These are phyloP conservation scores for Schlechtendalia chinensis DNA, from an alignment of 1,140 invertebrate species.

Conservation along the genomic window DNA sequence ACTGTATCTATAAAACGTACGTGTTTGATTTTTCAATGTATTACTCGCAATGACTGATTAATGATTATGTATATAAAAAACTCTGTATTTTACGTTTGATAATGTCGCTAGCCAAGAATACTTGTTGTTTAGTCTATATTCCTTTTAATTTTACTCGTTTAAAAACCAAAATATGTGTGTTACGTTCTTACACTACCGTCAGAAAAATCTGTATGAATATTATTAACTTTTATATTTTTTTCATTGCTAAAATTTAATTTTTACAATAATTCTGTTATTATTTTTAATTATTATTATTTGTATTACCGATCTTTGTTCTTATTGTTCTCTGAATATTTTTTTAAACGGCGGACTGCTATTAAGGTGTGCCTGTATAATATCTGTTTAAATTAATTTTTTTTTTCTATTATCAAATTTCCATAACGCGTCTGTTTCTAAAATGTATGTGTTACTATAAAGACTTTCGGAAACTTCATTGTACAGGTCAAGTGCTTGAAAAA, in stretches of 20 bases:
- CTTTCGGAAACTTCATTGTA: too few relatives aligned
- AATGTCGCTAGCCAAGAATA: not conserved
- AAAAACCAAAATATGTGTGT: not conserved
- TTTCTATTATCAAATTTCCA: too few relatives aligned
- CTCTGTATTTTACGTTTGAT: constrained; percentile 32
- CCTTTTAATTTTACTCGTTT: constrained; percentile 4
- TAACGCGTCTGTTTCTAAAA: too few relatives aligned
- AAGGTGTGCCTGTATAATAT: too few relatives aligned
- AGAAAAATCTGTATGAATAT: not conserved
- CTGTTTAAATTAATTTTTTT: too few relatives aligned
- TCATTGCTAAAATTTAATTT: not conserved
- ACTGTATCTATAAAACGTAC: constrained; percentile 13
- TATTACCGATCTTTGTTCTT: not conserved
- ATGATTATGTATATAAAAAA: constrained; percentile 36
- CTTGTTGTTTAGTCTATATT: constrained; percentile 6
- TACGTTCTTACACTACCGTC: not conserved
- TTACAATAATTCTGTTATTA: not conserved
- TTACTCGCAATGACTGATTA: constrained; percentile 37
- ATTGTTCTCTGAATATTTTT: not conserved
- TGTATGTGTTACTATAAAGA: too few relatives aligned
- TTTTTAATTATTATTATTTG: not conserved
- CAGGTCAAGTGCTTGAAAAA: not conserved
- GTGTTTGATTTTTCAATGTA: constrained; percentile 8
- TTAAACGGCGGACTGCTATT: not conserved
- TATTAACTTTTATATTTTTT: constrained; percentile 7